These are phyloP conservation scores for Engystomops pustulosus DNA, from an alignment of 2,113 vertebrate genomes.

Conservation along the genomic window DNA sequence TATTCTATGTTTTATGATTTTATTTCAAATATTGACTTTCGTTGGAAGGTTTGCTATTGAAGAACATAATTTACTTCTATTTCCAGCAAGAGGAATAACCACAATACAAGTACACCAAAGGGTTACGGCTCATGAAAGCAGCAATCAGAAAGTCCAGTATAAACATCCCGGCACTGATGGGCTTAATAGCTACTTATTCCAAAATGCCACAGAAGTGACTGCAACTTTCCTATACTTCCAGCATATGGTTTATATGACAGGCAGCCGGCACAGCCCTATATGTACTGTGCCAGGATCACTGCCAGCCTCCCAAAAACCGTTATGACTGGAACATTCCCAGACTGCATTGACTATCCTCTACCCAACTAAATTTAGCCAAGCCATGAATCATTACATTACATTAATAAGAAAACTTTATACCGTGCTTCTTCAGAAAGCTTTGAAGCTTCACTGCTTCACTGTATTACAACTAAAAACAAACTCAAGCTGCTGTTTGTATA, in stretches of 20 bases:
- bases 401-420: slow-evolving; percentile 26
- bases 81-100: background rate
- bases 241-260: slow-evolving; percentile 40
- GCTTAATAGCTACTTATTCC: background rate
- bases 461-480: background rate
- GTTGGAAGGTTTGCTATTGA: too few species aligned
- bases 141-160: background rate
- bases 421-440: background rate
- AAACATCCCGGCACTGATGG: background rate
- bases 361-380: slow-evolving; percentile 75
- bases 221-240: slow-evolving; percentile 2
- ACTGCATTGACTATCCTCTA: slow-evolving; percentile 71
- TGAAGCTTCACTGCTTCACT: background rate
- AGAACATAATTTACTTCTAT: background rate
- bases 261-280: slow-evolving; percentile 78
- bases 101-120: background rate
- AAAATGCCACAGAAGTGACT: slow-evolving; percentile 37
- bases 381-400: slow-evolving; percentile 9
- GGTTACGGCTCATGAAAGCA: background rate
- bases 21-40: too few species aligned
- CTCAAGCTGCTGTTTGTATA: background rate
- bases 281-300: slow-evolving; percentile 62
- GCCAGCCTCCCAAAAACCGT: slow-evolving; percentile 74
- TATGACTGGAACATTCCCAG: slow-evolving; percentile 78
- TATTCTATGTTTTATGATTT: too few species aligned